Percentiles rank a stretch among this genome's conserved stretches.
These are phyloP conservation scores for Lagocephalus sceleratus DNA, from an alignment of 2,797 vertebrate genomes.

Conservation along the genomic window DNA sequence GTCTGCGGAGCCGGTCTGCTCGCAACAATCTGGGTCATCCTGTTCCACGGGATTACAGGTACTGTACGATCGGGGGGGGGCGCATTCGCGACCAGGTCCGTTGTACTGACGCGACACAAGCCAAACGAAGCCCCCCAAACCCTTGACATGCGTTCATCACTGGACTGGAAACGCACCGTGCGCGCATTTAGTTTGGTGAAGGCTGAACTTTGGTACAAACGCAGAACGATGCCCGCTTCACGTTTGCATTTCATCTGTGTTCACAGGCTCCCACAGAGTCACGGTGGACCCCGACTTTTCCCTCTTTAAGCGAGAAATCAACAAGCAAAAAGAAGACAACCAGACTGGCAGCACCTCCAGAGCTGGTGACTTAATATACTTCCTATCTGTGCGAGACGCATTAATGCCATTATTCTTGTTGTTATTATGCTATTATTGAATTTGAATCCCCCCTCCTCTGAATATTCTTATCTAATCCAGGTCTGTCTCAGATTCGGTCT, in stretches of 20 bases:
- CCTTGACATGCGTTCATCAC: too few species aligned
- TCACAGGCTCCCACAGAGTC: conserved; percentile 27
- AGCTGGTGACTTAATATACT: conserved; percentile 58
- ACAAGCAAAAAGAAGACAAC: conserved; percentile 52
- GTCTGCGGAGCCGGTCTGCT: conserved; percentile 67
- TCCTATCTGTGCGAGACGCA: not conserved
- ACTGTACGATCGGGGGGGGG: conserved; percentile 9
- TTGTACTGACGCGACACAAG: too few species aligned
- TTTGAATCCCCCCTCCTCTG: not conserved
- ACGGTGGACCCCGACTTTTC: conserved; percentile 29
- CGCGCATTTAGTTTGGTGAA: not conserved
- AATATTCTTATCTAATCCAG: conserved; percentile 8
- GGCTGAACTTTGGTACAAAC: not conserved
- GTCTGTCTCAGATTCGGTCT: conserved; percentile 1
- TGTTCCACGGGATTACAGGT: conserved; percentile 67
- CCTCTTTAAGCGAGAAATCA: conserved; percentile 61
- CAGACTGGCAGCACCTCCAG: conserved; percentile 51
- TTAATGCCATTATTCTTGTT: too few species aligned
- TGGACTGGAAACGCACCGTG: not conserved
- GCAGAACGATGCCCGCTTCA: not conserved
- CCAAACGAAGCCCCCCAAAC: too few species aligned
- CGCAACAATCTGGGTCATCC: conserved; percentile 60
- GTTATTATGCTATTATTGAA: not conserved
- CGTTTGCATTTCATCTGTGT: not conserved
- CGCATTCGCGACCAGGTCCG: too few species aligned